Base-by-base conservation (phyloP, 2,113 vertebrate genomes). In the Gambusia affinis region DNA sequence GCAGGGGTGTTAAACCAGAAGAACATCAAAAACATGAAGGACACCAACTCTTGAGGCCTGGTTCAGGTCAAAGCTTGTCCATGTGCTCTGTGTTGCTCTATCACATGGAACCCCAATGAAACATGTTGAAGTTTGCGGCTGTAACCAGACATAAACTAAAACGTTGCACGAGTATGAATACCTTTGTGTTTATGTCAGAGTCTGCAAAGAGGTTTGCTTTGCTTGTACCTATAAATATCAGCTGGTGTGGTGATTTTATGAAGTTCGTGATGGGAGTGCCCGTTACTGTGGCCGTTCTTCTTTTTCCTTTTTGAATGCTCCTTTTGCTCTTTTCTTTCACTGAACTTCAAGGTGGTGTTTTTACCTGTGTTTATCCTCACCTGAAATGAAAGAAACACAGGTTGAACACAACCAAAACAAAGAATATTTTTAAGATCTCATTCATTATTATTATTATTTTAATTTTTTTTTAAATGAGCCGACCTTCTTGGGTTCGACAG, bases 341-440 rank as follows among this genome's bases (percentile, higher is more conserved):
- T 98, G 90, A 97, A 99, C 94, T 98, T 99, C 76, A 99, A 89
- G 5, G 92, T 99, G 69, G 97, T 99, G 92, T 99, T 99, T 93
- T 96, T 98, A 37, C 97, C 97, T 30, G 97, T 99, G 92, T 99
- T 99, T 93, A 99, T 99, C 90, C 98, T 96, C 78, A 99, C 97
- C 98, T 99, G 90, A 81, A 72, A 54, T 31, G 39, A 60, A 69
- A 60, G 24, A 47, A 37, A 60, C 8, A 60, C 8, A 64, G 6
- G 12, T 3, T 64, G 6, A 54, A 28, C 22, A n/a, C 71, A 54
- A 51, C 6, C 4, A 54, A 42, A 27, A 30, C 4, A 19, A 51
- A 0, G 1, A 12, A 8, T n/a, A 30, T 8, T 2, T 71, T 42
- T 30, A 14, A 33, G 7, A 12, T 51, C 60, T 10, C 15, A 29